phyloP scores from a whole-genome alignment of 2,797 vertebrate genomes.

The Rhodeus uyekii region DNA sequence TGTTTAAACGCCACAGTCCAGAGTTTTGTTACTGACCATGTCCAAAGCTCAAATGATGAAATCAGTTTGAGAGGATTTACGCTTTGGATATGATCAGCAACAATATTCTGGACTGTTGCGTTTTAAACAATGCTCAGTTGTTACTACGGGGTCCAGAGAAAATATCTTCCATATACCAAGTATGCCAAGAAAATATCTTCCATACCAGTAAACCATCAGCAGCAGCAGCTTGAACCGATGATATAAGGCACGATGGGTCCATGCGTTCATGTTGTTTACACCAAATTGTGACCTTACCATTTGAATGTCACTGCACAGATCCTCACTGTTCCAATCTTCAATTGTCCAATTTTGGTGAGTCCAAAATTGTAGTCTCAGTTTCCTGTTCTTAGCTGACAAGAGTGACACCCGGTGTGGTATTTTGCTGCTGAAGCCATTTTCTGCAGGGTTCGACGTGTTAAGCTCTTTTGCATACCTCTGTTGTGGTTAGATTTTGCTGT shows the following conservation, averaged over 20 bases:
- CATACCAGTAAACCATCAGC: background rate
- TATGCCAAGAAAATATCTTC: background rate
- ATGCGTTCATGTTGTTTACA: conserved; percentile 51
- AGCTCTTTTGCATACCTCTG: background rate
- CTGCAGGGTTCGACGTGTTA: background rate
- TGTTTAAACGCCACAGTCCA: too few relatives aligned
- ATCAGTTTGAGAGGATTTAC: too few relatives aligned
- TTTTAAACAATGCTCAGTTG: background rate
- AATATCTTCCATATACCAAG: background rate
- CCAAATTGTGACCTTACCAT: conserved; percentile 51
- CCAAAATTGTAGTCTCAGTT: background rate
- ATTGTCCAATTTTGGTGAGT: background rate
- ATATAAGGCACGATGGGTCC: conserved; percentile 49
- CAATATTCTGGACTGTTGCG: background rate
- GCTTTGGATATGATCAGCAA: background rate
- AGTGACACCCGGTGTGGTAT: background rate
- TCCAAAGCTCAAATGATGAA: too few relatives aligned
- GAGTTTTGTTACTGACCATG: too few relatives aligned
- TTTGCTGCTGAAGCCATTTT: background rate
- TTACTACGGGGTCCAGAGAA: background rate
- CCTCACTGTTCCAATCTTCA: too few relatives aligned
- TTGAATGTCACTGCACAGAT: conserved; percentile 47
- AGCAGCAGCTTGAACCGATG: background rate
- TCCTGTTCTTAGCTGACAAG: background rate
- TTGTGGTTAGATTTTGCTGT: background rate